These are phyloP conservation scores for Anguilla pacifica DNA, from an alignment of 2,797 vertebrate genomes.

Conservation along the genomic window DNA sequence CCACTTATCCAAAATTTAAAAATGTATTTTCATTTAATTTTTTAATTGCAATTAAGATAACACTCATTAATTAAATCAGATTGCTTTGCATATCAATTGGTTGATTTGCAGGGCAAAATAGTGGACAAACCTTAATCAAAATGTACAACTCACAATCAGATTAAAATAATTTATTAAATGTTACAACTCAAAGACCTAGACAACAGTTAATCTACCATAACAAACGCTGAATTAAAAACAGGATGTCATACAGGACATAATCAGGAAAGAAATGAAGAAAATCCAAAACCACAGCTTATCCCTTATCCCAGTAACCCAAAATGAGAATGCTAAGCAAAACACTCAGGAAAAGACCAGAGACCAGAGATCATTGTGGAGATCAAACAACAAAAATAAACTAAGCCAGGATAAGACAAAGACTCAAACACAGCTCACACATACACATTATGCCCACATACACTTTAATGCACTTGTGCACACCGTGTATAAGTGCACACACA, in stretches of 20 bases:
- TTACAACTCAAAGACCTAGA: not conserved
- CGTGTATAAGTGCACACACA: not conserved
- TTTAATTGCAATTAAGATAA: too few relatives aligned
- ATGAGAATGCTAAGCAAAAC: not conserved
- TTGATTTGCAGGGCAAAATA: not conserved
- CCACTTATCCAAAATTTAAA: not conserved
- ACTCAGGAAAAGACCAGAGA: not conserved
- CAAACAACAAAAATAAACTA: too few relatives aligned
- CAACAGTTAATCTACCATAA: not conserved
- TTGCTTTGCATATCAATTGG: not conserved
- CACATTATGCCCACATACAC: not conserved
- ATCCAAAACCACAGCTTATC: not conserved
- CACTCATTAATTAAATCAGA: too few relatives aligned
- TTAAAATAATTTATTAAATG: not conserved
- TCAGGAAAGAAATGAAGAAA: not conserved
- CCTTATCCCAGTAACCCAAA: not conserved
- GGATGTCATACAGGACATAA: not conserved
- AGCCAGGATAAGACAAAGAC: not conserved
- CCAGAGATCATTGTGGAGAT: not conserved
- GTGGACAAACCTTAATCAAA: not conserved
- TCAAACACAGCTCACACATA: not conserved
- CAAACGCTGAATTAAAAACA: not conserved
- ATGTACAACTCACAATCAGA: not conserved
- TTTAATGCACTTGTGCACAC: not conserved
- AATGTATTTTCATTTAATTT: not conserved